Evolutionary conservation across 1,140 invertebrate species (phyloP).

Genomic region (Triops longicaudatus): DNA sequence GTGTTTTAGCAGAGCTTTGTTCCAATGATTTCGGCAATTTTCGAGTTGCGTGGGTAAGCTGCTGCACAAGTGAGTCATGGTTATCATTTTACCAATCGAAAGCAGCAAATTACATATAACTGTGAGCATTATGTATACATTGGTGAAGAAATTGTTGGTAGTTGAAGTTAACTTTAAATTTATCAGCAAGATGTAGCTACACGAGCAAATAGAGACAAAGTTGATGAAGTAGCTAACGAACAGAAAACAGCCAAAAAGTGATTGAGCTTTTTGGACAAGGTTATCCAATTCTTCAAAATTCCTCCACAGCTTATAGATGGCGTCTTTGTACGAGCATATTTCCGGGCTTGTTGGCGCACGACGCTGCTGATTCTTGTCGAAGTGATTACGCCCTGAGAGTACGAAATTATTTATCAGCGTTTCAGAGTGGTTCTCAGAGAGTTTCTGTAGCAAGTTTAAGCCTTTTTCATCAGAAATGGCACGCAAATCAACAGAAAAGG

Average conservation of each 20-base stretch:
- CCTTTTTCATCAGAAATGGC: background rate
- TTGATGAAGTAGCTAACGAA: no score
- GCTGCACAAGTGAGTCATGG: no score
- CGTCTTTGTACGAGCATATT: background rate
- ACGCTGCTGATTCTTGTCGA: background rate
- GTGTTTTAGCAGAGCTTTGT: no score
- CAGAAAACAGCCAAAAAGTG: no score
- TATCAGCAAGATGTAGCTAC: no score
- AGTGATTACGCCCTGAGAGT: background rate
- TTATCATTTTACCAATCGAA: background rate
- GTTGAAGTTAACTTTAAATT: background rate
- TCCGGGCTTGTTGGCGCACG: background rate
- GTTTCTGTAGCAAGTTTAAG: background rate
- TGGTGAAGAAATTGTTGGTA: background rate
- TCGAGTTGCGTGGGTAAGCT: no score
- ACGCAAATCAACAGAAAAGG: background rate
- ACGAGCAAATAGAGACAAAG: no score
- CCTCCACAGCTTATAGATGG: background rate
- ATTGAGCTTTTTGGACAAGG: no score
- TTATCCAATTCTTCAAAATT: no score
- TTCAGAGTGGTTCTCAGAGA: background rate
- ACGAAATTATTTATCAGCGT: background rate
- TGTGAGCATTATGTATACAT: background rate
- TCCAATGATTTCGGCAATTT: no score
- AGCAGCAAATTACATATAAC: background rate